Conservation (phyloP, 2,797 vertebrate genomes). For the Cirrhinus molitorella region DNA sequence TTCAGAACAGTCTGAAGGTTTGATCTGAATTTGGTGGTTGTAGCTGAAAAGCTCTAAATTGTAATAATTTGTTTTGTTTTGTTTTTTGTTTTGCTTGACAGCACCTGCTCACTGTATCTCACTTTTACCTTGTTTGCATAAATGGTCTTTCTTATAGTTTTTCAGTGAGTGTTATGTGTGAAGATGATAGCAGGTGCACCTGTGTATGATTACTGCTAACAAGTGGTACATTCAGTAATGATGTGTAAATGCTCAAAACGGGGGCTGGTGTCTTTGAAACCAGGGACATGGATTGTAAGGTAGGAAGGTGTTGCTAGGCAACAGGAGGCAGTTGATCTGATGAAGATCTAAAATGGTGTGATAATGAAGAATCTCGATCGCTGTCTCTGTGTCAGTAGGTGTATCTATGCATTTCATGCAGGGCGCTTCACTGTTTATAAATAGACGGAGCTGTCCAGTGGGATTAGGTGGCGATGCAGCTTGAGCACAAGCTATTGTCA, state of each 20-base stretch:
- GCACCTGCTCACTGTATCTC: background rate
- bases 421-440: slow-evolving; percentile 58
- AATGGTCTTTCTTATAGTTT: background rate
- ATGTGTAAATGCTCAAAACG: slow-evolving; percentile 19
- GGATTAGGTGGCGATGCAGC: slow-evolving; percentile 69
- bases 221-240: slow-evolving; percentile 13
- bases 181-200: slow-evolving; percentile 18
- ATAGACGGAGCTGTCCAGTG: slow-evolving; percentile 72
- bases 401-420: slow-evolving; percentile 55
- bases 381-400: slow-evolving; percentile 51
- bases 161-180: background rate
- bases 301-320: slow-evolving; percentile 62
- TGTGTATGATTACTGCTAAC: slow-evolving; percentile 34
- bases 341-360: slow-evolving; percentile 50
- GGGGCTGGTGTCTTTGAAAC: slow-evolving; percentile 18
- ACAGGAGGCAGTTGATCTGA: slow-evolving; percentile 54
- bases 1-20: too few relatives aligned
- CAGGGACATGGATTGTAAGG: slow-evolving; percentile 28
- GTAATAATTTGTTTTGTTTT: too few relatives aligned
- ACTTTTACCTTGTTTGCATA: background rate
- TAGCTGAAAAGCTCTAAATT: too few relatives aligned
- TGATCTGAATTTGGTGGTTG: too few relatives aligned
- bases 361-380: slow-evolving; percentile 49
- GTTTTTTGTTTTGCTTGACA: background rate
- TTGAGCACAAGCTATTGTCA: slow-evolving; percentile 62